These are phyloP conservation scores for Drosophila eugracilis DNA, from an alignment of 1,140 invertebrate genomes.

Conservation along the genomic window DNA sequence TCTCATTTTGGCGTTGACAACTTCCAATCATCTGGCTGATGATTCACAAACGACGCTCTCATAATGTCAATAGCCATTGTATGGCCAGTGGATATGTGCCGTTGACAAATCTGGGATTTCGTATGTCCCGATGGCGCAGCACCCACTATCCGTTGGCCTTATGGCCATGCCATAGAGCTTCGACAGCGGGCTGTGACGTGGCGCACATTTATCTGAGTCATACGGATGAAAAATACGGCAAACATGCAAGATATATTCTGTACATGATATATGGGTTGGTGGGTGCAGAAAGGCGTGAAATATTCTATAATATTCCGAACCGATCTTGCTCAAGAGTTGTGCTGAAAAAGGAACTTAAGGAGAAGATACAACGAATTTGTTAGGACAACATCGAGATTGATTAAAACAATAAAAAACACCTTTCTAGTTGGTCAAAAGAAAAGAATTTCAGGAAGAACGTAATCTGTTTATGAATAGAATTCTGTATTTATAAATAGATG, in stretches of 20 bases:
- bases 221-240: constrained; percentile 42
- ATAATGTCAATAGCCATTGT: constrained; percentile 60
- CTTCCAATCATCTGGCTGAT: constrained; percentile 58
- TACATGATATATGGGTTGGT: constrained; percentile 34
- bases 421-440: background rate
- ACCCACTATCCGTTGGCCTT: constrained; percentile 27
- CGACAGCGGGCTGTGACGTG: constrained; percentile 46
- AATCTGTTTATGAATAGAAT: constrained; percentile 17
- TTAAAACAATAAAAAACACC: background rate
- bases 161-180: constrained; percentile 7
- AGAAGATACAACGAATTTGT: constrained; percentile 11
- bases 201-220: constrained; percentile 39
- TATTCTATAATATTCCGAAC: constrained; percentile 20
- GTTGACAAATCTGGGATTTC: constrained; percentile 61
- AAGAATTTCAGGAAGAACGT: constrained; percentile 1
- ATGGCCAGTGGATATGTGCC: constrained; percentile 27
- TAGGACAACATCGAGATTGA: background rate
- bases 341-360: background rate
- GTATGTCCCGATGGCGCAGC: constrained; percentile 18
- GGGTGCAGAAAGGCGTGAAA: constrained; percentile 36
- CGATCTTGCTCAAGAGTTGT: constrained; percentile 7
- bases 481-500: constrained; percentile 24
- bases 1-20: constrained; percentile 57
- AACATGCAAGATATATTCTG: constrained; percentile 36
- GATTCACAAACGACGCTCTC: constrained; percentile 50